Percentiles rank a stretch among this genome's conserved stretches.
phyloP scores from a whole-genome alignment of 2,797 vertebrate species.

The Eulemur albifrons region DNA sequence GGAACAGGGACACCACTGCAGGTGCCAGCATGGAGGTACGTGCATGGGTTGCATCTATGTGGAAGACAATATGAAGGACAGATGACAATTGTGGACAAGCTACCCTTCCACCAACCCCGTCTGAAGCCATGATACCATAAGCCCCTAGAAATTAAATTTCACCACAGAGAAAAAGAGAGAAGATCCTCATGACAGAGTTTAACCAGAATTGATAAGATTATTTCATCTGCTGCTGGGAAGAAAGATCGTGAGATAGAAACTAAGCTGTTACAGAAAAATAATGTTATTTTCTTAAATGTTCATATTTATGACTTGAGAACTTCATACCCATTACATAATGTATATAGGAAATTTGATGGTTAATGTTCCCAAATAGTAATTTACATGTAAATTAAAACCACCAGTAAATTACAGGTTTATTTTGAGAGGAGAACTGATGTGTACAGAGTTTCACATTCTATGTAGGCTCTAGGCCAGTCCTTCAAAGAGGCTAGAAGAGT shows the following conservation, averaged over 20 bases:
- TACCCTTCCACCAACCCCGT: not conserved
- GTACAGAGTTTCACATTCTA: not conserved
- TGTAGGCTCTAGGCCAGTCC: too few relatives aligned
- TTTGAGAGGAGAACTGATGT: not conserved
- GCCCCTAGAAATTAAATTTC: not conserved
- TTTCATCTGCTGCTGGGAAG: not conserved
- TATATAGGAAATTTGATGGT: not conserved
- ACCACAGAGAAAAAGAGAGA: not conserved
- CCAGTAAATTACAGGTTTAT: not conserved
- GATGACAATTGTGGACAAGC: not conserved
- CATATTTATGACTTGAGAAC: not conserved
- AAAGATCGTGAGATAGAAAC: not conserved
- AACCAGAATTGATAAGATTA: not conserved
- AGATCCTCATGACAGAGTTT: not conserved
- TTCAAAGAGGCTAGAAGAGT: not conserved
- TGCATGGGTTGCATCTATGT: not conserved
- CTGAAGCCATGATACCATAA: not conserved
- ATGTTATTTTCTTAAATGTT: not conserved
- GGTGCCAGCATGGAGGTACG: not conserved
- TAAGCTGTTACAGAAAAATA: not conserved
- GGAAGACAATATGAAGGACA: not conserved
- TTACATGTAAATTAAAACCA: not conserved
- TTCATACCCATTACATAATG: not conserved
- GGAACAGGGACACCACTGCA: not conserved
- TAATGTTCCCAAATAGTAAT: not conserved